Base-by-base conservation (phyloP, 1,140 invertebrate species). In the Teleogryllus occipitalis region DNA sequence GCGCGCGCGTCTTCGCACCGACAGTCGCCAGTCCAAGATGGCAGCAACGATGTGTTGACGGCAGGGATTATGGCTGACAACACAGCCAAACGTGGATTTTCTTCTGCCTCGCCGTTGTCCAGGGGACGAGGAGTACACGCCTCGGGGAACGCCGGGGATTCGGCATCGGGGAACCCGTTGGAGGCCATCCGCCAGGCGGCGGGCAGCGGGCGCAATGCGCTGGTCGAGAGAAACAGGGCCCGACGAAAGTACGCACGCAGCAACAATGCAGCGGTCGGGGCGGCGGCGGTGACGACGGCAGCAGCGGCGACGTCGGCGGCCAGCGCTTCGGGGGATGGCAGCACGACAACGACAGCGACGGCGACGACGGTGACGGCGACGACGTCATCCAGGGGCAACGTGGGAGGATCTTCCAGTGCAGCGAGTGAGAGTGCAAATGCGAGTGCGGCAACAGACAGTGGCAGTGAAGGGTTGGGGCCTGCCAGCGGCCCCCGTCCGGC, bases 201-300 rank as follows among this genome's bases (percentile, higher is more conserved):
- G 79, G 48, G 77, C 48, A 46, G 74, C 75, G 78, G 48, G 47
- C 49, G 65, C 78, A 78, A 47, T 54, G 47, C 78, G 82, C 81
- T 83, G 74, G 79, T 82, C 82, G 78, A 72, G 82, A 1, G 54
- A 65, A 76, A 78, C 84, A 85, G 84, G 85, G 83, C 83, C 83
- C 84, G 83, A 82, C 84, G 89, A 89, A 82, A 89, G 88, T 87
- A 85, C 85, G 84, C 83, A 81, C 21, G 21, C 21, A 75, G 82
- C 82, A 83, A 82, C 80, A 82, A 80, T 54, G 72, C 82, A 82
- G 81, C 81, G 81, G 82, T 82, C 82, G 78, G 81, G 82, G 82
- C 82, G 87, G 88, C 87, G 81, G 27, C 27, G 27, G 27, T 5
- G 27, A 5, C 5, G 27, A 39, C 27, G 27, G 5, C 27, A 39